Percentiles rank a stretch among this genome's conserved stretches.
Evolutionary conservation across 2,888 invertebrate genomes (phyloP).

Genomic region (Trichacis sp.): DNA sequence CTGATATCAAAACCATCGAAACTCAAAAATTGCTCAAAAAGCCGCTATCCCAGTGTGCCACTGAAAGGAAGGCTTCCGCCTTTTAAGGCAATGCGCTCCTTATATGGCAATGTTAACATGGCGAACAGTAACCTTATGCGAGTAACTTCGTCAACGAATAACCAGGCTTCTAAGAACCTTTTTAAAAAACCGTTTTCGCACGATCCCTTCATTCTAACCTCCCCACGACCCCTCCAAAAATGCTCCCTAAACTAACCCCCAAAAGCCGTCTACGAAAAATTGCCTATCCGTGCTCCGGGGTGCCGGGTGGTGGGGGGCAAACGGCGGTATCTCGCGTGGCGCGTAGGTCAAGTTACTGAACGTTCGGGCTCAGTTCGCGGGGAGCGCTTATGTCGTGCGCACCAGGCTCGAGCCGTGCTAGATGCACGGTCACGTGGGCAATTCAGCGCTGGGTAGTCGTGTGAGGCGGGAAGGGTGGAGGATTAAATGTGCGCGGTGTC

Average conservation of each 20-base stretch:
- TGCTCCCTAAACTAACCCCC: conserved; percentile 19
- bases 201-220: neutral
- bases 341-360: too few species aligned
- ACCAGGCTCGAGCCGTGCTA: conserved; percentile 53
- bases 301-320: neutral
- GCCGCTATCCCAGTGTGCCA: too few species aligned
- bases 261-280: conserved; percentile 24
- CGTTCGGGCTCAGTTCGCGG: conserved; percentile 62
- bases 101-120: too few species aligned
- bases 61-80: too few species aligned
- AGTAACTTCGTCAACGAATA: conserved; percentile 30
- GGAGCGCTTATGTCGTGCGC: conserved; percentile 61
- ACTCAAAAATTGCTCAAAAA: too few species aligned
- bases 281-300: conserved; percentile 8
- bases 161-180: conserved; percentile 18
- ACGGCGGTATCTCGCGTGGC: too few species aligned
- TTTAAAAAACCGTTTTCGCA: conserved; percentile 16
- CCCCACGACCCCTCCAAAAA: conserved; percentile 17
- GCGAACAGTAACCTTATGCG: conserved; percentile 58
- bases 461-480: conserved; percentile 58
- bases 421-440: conserved; percentile 65
- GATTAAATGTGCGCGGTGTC: conserved; percentile 63
- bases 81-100: conserved; percentile 84
- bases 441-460: conserved; percentile 73
- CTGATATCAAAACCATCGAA: too few species aligned